These are phyloP conservation scores for Probosciger aterrimus DNA, from an alignment of 2,113 vertebrate species.

Conservation along the genomic window DNA sequence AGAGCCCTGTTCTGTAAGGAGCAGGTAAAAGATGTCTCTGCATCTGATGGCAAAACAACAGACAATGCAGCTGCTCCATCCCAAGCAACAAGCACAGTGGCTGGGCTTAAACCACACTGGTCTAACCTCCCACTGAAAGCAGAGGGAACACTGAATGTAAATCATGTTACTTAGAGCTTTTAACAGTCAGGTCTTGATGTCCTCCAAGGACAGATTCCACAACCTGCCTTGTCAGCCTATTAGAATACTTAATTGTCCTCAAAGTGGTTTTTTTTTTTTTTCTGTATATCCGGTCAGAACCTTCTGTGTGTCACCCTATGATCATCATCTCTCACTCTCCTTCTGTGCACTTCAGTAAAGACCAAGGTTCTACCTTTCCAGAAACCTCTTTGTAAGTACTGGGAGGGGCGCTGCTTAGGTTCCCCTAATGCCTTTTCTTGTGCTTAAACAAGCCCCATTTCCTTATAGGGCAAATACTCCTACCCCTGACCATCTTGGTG, in stretches of 20 bases:
- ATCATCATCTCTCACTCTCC: not conserved
- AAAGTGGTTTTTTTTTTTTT: not conserved
- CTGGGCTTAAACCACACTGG: not conserved
- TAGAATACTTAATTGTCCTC: not conserved
- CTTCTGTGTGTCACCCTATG: not conserved
- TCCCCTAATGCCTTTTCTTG: not conserved
- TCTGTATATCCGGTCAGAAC: not conserved
- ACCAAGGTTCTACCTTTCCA: not conserved
- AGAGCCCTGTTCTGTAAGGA: not conserved
- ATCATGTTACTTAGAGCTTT: not conserved
- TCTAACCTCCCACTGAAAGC: not conserved
- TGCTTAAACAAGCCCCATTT: not conserved
- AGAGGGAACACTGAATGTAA: not conserved
- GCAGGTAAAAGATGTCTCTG: not conserved
- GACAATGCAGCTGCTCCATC: not conserved
- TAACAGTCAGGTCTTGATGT: not conserved
- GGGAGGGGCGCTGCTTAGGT: not conserved
- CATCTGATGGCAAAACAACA: not conserved
- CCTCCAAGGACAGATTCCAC: not conserved
- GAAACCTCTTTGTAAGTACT: not conserved
- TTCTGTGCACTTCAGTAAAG: not conserved
- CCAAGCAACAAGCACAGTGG: not conserved
- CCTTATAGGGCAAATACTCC: not conserved
- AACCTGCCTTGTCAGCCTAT: not conserved
- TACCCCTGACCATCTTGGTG: not conserved